Evolutionary conservation across 2,888 invertebrate genomes (phyloP), one percentile per base, ranked within the genome.

Genomic region (Eupithecia subfuscata): DNA sequence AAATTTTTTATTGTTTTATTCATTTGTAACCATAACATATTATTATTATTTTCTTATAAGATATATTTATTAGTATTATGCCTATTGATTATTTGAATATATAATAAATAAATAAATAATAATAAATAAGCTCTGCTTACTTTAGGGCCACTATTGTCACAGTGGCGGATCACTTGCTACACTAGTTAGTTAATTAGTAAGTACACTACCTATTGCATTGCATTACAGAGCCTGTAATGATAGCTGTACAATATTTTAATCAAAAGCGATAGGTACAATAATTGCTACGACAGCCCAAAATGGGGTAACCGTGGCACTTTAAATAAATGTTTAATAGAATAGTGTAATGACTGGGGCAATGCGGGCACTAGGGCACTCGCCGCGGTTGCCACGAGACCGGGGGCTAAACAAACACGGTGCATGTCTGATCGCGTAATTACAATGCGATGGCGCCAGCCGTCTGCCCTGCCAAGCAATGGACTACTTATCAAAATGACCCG

Each of bases 371-470:
- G 64, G 16, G n/a, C 56, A 22, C 6, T 25, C 22, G 11, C n/a
- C 12, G 12, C 14, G 45, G 76, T 76, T 76, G 76, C 76, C 22
- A 76, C 12, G 76, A 69, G 68, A 76, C 73, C 34, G 43, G 68
- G 18, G 45, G 71, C 71, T 69, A 60, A 76, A 76, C 76, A 76
- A 43, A 64, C 63, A 9, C 72, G 9, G 25, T 73, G 73, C 75
- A 75, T 70, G 65, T 37, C 60, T 69, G 30, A 72, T 75, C 71
- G n/a, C 52, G 52, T 1, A 8, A 56, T 56, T 22, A 22, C 0
- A 22, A 12, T 43, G 11, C 56, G 22, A 5, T n/a, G 52, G 11
- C 56, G 56, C 56, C 56, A 22, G 22, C 11, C n/a, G 56, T 56
- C 56, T 22, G 56, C 56, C 6, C 9, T 30, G 30, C 1, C 30